phyloP scores from a whole-genome alignment of 2,888 invertebrate species.

The Aphodius granarius region DNA sequence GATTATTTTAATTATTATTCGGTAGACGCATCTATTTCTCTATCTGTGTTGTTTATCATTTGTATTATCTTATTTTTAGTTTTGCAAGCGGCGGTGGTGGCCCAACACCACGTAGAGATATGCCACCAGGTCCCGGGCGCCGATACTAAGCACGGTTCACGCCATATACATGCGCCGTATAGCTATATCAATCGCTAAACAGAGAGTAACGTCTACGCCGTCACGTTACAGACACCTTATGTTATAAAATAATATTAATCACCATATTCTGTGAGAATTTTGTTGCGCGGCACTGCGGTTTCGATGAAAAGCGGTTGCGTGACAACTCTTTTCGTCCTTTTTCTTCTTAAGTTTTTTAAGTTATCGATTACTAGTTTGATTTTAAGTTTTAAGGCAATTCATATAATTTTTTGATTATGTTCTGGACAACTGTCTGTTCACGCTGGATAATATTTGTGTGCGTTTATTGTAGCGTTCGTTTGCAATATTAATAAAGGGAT shows the following conservation, averaged over 20 bases:
- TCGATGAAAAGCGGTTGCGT: too few relatives aligned
- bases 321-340: too few relatives aligned
- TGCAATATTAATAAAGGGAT: not conserved
- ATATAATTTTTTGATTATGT: not conserved
- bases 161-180: not conserved
- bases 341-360: not conserved
- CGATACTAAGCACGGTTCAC: constrained; percentile 51
- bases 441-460: not conserved
- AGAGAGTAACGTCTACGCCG: too few relatives aligned
- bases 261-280: not conserved
- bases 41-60: constrained; percentile 20
- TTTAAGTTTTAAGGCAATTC: not conserved
- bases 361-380: not conserved
- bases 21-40: not conserved
- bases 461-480: not conserved
- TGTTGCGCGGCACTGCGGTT: not conserved
- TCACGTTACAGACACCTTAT: too few relatives aligned
- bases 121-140: constrained; percentile 54
- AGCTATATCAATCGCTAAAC: not conserved
- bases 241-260: too few relatives aligned
- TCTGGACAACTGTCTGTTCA: not conserved
- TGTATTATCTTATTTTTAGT: constrained; percentile 42
- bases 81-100: constrained; percentile 51
- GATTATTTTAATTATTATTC: not conserved
- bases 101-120: constrained; percentile 50